Base-by-base conservation (phyloP, 2,113 vertebrate species). In the Stigmatopora nigra region DNA sequence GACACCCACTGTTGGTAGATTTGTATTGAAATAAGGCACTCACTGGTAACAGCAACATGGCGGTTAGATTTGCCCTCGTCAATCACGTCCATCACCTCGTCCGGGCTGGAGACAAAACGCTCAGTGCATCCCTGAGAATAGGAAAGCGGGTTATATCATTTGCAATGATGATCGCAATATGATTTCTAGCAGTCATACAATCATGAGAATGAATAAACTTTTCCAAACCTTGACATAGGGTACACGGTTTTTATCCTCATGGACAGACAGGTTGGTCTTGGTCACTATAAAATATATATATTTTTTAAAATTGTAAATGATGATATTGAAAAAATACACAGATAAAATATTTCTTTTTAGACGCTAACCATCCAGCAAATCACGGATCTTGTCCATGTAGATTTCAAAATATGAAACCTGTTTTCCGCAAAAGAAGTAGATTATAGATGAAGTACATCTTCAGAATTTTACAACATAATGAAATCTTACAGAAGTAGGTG, bases 341-440 rank as follows among this genome's bases (percentile, higher is more conserved):
- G 68, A 61, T 1, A 41, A 62, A 56, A 17, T 9, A 68, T 4
- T 60, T 11, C 1, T 49, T 57, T 12, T 60, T 8, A 14, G 3
- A n/a, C 10, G 88, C 93, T 89, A 64, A 95, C 94, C 93, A 74
- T 95, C 94, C 79, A 95, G 86, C 65, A 96, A 91, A 68, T 96
- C 94, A 64, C 94, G 92, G 67, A 96, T 95, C 89, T 96, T 96
- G 76, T 96, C 94, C 92, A 95, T 88, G 76, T 96, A 96, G 86
- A 96, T 95, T 77, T 96, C 94, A 87, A 96, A 96, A 82, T 96
- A 96, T 35, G 94, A 96, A 72, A 95, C 94, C 94, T 96, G 72
- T 65, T 57, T 3, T 22, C 57, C n/a, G 45, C n/a, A 16, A 49
- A 67, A 41, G 7, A 65, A 64, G 6, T 25, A 55, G 52, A 53